Evolutionary conservation across 1,140 invertebrate genomes (phyloP).

Genomic region (Mylabris phalerata): DNA sequence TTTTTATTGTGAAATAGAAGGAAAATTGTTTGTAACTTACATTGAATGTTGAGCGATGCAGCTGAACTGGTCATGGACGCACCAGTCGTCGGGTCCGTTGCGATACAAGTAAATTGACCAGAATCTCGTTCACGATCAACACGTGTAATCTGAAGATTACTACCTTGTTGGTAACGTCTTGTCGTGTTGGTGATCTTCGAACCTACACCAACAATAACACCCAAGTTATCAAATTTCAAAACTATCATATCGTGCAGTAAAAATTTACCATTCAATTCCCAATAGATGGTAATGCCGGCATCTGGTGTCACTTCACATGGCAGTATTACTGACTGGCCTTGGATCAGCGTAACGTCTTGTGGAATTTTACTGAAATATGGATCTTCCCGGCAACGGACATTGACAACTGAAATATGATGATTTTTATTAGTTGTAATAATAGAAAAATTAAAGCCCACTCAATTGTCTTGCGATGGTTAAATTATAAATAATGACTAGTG

Average conservation of each 20-base stretch:
- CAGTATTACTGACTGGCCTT: conserved; percentile 47
- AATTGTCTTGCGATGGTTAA: not conserved
- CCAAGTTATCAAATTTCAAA: conserved; percentile 5
- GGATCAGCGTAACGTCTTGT: conserved; percentile 43
- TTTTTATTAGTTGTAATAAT: not conserved
- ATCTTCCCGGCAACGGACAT: conserved; percentile 40
- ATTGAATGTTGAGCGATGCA: conserved; percentile 52
- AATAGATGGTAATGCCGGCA: conserved; percentile 50
- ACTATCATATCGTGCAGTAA: not conserved
- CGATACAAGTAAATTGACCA: conserved; percentile 55
- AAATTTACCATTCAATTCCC: conserved; percentile 48
- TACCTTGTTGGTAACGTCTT: conserved; percentile 50
- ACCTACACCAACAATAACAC: conserved; percentile 26
- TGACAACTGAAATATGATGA: conserved; percentile 10
- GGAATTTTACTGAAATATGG: conserved; percentile 53
- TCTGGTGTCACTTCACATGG: conserved; percentile 51
- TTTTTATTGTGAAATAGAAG: too few relatives aligned
- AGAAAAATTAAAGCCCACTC: too few relatives aligned
- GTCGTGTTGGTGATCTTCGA: conserved; percentile 49
- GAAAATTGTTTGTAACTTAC: conserved; percentile 45
- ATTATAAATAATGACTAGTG: not conserved
- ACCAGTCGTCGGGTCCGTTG: conserved; percentile 45
- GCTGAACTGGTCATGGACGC: conserved; percentile 50
- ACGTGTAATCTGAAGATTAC: conserved; percentile 50
- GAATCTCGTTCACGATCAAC: conserved; percentile 48